Evolutionary conservation across 92 coral and sea anemone genomes (phyloP), one percentile per base, ranked within the genome.

Genomic region (Phymanthus crucifer): DNA sequence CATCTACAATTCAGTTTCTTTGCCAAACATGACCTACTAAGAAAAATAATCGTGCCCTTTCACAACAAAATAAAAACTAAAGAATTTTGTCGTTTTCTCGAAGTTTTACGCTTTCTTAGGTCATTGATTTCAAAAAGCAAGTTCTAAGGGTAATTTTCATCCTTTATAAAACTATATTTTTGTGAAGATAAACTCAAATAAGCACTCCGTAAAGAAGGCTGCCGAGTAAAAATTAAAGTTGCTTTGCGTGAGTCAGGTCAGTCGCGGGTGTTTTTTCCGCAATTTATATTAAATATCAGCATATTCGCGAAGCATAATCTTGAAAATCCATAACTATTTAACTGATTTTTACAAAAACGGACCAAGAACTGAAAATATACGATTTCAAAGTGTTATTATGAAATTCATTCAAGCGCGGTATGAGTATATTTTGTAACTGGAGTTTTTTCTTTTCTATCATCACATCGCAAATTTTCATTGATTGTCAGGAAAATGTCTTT

Each of bases 21-120:
- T 61, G 81, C 81, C 81, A 77, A 77, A 58, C 73, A 77, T 57
- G 72, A 57, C 31, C 72, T 37, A 61, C 33, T 57, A 34, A 40
- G 58, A 64, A 77, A 61, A 61, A 34, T 61, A 26, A 77, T 27
- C 50, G 75, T 35, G 50, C 48, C 75, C 48, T 35, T 35, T 71
- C 48, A 31, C 21, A 35, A 71, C 32, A 71, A 38, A 38, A 71
- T 31, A 12, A 50, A 71, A 40, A 71, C 54, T 21, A 13, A 71
- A 38, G 36, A 26, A 16, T 77, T 61, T 34, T 35, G 27, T 69
- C 27, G 24, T 38, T 69, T 69, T 69, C 14, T 35, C 73, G 7
- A 18, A 69, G 31, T 69, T 32, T 34, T 69, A 0, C 0, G 46
- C 24, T 10, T 34, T 69, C 19, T 34, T 27, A 34, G 35, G 73